These are phyloP conservation scores for Acholoe squamosa DNA, from an alignment of 2,888 invertebrate genomes.

Conservation along the genomic window DNA sequence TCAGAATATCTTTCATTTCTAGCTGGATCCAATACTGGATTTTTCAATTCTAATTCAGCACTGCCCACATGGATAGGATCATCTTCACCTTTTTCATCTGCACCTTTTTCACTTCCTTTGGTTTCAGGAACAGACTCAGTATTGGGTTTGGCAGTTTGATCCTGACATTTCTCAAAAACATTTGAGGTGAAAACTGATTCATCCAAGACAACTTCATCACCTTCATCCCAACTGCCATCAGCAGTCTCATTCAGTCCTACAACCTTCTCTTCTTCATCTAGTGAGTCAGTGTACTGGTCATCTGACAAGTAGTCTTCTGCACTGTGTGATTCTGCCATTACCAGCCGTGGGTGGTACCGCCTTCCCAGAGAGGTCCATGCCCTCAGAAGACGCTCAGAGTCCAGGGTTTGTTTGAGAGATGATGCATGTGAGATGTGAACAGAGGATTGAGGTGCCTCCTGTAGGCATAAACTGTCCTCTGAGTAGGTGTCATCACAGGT, in stretches of 20 bases:
- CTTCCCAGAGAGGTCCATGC: background rate
- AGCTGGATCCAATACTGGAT: background rate
- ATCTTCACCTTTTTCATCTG: background rate
- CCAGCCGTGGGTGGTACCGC: constrained; percentile 33
- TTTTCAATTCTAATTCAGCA: background rate
- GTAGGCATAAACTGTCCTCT: background rate
- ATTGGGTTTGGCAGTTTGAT: background rate
- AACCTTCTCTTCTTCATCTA: background rate
- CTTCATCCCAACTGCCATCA: constrained; percentile 34
- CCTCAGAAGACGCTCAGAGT: constrained; percentile 9
- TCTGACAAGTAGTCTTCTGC: background rate
- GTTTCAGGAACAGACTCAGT: background rate
- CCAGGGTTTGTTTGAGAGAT: background rate
- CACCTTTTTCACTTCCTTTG: background rate
- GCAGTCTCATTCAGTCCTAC: background rate
- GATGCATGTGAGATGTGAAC: background rate
- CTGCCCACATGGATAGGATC: background rate
- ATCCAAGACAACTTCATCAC: constrained; percentile 4
- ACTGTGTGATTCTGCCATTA: background rate
- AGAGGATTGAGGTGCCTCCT: background rate
- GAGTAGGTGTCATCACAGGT: background rate
- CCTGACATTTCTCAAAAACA: background rate
- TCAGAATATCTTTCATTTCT: background rate
- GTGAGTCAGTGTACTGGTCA: background rate
- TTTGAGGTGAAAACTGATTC: background rate